Evolutionary conservation across 2,888 invertebrate genomes (phyloP), one percentile per base, ranked within the genome.

Genomic region (Scotopteryx bipunctaria): DNA sequence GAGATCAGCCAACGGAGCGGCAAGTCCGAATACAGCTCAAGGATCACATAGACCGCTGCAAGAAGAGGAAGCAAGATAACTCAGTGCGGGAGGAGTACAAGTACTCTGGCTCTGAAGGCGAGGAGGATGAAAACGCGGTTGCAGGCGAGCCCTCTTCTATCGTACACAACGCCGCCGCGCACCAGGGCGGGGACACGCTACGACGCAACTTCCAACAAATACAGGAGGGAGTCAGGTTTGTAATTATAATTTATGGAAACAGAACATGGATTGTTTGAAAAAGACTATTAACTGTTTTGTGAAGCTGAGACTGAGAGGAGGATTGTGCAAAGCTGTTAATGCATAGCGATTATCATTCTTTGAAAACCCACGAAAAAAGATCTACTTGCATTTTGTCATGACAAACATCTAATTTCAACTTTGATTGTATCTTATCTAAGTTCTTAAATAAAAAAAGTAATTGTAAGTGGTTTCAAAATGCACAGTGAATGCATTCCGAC

Each of bases 21-120:
- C 98, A 99, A 92, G 98, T 99, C 66, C 93, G 99, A 78, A 99
- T 98, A 88, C 98, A 99, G 85, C 93, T 99, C 63, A 99, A 99
- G 89, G 99, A 99, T 91, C 99, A 99, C 89, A 99, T 99, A 85
- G 99, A 99, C 90, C 92, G 91, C 55, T 97, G 97, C 91, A 98
- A 98, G 91, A 98, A 98, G 84, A 94, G 98, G 81, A 97, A 96
- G 92, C 97, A 95, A 76, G 97, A 97, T 81, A 96, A 96, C 78
- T 91, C 86, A 0, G 94, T 94, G 62, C 92, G 94, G 14, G 94
- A 94, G 73, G 94, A 94, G 74, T 94, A 94, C 82, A 93, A 92
- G 78, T 98, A 98, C 85, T 98, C 98, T 25, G 98, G 98, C 21
- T 98, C 98, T 50, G 99, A 99, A 78, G 98, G 98, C 63, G 99